A percentile compares a stretch with the other conserved stretches of the same genome.
Evolutionary conservation across 2,113 vertebrate species (phyloP).

Genomic region (Myotis yumanensis): DNA sequence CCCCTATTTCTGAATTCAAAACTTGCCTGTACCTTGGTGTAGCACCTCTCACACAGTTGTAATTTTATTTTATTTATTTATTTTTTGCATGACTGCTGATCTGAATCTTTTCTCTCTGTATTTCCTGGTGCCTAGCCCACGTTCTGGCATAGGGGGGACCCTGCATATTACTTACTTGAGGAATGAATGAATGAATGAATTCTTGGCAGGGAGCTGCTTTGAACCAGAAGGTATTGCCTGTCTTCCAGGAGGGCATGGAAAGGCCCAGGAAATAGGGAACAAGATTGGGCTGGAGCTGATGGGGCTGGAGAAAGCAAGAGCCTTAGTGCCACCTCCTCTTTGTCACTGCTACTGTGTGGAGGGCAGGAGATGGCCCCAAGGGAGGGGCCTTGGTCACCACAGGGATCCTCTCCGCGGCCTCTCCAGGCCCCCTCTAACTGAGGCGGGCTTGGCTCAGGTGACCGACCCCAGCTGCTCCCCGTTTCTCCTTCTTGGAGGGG

Average conservation of each 20-base stretch:
- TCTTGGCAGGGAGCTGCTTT: constrained; percentile 11
- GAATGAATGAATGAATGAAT: background rate
- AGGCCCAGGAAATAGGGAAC: background rate
- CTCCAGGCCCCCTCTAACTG: background rate
- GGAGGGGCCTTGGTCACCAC: background rate
- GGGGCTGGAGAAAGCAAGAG: background rate
- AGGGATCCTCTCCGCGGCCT: background rate
- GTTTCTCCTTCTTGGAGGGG: background rate
- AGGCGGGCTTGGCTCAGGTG: background rate
- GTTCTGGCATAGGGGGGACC: background rate
- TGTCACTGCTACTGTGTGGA: background rate
- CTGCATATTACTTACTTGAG: background rate
- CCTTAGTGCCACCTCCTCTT: background rate
- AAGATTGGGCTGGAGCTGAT: background rate
- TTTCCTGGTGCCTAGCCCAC: background rate
- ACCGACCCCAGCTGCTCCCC: background rate
- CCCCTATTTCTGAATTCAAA: background rate
- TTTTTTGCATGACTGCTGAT: background rate
- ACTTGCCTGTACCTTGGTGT: background rate
- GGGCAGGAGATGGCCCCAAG: background rate
- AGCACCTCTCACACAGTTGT: background rate
- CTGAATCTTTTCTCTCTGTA: background rate
- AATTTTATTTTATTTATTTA: background rate
- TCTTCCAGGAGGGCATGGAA: background rate
- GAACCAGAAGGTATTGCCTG: constrained; percentile 26